Base-by-base conservation (phyloP, 2,113 vertebrate genomes). In the Peromyscus maniculatus region DNA sequence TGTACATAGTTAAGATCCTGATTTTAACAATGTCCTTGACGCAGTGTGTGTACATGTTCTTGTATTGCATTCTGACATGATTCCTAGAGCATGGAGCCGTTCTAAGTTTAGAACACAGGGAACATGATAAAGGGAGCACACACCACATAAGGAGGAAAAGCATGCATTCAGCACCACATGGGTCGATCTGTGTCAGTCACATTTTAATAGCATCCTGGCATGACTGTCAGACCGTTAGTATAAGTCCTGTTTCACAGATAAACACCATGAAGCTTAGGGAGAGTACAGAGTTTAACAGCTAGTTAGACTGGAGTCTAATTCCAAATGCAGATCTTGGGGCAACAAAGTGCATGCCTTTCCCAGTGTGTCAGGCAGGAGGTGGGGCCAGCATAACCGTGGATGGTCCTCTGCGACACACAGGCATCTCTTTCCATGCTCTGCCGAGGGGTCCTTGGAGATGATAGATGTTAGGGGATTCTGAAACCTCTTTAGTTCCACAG, bases 161-260 rank as follows among this genome's bases (percentile, higher is more conserved):
- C 46, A 12, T n/a, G 7, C 64, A 26, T 26, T 55, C 36, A 66
- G 59, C 21, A 71, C 13, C 31, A 67, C 16, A 3, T 89, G 39
- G 26, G 33, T 89, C 39, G 80, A 17, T 79, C 52, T 46, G 11
- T 52, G 2, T 13, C 52, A 66, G 74, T 80, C 46, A 83, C 91
- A 46, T 74, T 88, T 66, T 43, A 43, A 82, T 62, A 64, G 36
- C 4, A 17, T 52, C 9, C n/a, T 82, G 24, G 78, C 28, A 10
- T 22, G 19, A 3, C 69, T 91, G 6, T 33, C 10, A 74, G 66
- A 31, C 12, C 55, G 36, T 87, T 24, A 64, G 11, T 11, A 67
- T 15, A 66, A 83, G 49, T 59, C 17, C 55, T 57, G 16, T 93
- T 94, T 96, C 39, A 91, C 36, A 39, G n/a, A 80, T 71, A 91